Evolutionary conservation across 2,888 invertebrate species (phyloP).

Genomic region (Eupsilia transversa): DNA sequence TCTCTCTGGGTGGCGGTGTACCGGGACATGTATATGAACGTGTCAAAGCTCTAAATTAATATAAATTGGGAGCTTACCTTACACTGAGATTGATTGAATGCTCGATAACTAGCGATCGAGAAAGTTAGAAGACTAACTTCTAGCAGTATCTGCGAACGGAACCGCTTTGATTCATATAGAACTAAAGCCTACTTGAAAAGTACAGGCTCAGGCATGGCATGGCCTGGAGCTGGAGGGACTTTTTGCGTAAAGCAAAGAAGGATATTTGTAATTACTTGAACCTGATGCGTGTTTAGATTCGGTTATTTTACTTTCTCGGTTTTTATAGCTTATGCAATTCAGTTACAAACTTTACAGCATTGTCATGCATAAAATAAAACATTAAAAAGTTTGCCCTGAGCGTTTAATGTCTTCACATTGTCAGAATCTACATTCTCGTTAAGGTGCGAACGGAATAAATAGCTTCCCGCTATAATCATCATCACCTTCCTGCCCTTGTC

Average conservation of each 20-base stretch:
- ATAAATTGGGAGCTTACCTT: constrained; percentile 41
- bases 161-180: neutral
- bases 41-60: constrained; percentile 45
- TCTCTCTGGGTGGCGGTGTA: constrained; percentile 17
- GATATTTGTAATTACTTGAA: neutral
- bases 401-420: neutral
- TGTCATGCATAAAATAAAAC: neutral
- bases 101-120: neutral
- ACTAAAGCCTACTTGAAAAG: neutral
- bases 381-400: neutral
- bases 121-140: neutral
- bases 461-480: constrained; percentile 15
- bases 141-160: neutral
- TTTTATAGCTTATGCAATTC: neutral
- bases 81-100: constrained; percentile 25
- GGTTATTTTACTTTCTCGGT: neutral
- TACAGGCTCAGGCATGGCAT: too few relatives aligned
- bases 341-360: neutral
- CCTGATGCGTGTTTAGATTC: neutral
- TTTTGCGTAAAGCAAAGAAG: neutral
- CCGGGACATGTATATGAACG: constrained; percentile 4
- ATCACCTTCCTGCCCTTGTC: too few relatives aligned
- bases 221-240: neutral
- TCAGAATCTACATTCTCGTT: neutral
- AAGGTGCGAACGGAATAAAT: neutral